Evolutionary conservation across 2,113 vertebrate species (phyloP).

Genomic region (Dasypus novemcinctus): DNA sequence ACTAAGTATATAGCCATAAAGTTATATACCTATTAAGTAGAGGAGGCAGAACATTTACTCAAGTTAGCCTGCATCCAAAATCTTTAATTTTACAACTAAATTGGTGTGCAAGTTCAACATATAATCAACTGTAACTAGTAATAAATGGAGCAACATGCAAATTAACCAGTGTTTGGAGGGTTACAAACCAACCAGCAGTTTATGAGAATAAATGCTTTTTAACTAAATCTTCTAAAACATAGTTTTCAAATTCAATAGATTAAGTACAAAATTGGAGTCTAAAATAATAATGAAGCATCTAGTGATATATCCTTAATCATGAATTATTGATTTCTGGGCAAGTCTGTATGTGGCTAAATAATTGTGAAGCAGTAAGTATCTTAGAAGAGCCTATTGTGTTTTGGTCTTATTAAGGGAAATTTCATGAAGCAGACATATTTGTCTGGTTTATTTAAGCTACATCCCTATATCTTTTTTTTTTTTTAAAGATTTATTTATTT

Average conservation of each 20-base stretch:
- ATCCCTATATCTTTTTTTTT: neutral
- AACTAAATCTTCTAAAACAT: neutral
- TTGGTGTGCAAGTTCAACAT: neutral
- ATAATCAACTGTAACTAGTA: neutral
- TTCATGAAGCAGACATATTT: neutral
- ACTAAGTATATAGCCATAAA: neutral
- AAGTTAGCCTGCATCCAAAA: neutral
- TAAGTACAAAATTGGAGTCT: neutral
- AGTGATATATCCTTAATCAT: neutral
- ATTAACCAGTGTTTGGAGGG: neutral
- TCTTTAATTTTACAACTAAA: neutral
- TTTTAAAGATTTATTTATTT: no score
- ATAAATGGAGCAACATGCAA: neutral
- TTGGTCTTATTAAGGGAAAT: neutral
- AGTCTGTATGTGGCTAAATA: neutral
- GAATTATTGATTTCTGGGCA: neutral
- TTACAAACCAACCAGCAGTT: no score
- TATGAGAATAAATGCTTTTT: neutral
- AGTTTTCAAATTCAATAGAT: neutral
- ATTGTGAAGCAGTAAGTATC: neutral
- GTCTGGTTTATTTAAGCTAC: no score
- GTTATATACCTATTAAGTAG: neutral
- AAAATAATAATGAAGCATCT: neutral
- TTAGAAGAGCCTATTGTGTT: neutral
- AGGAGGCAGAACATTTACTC: neutral